Evolutionary conservation across 2,113 vertebrate species (phyloP), one percentile per base, ranked within the genome.

Genomic region (Lophochroa leadbeateri): DNA sequence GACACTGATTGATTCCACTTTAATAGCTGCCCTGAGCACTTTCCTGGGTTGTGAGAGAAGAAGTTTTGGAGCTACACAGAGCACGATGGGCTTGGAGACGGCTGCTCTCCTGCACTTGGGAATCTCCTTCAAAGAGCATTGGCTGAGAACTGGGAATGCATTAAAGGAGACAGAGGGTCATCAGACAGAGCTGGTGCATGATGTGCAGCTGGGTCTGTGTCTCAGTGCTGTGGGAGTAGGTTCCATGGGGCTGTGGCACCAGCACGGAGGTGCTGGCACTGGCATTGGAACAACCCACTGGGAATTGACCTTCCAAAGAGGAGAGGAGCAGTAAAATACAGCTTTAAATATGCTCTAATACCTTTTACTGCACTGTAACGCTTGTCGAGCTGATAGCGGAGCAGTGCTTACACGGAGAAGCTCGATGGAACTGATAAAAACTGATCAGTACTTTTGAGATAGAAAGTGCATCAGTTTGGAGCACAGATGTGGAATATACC

Each of bases 1-100:
- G 90, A 46, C 69, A 67, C 71, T 95, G 96, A 97, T 91, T 93
- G 81, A 97, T 94, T 82, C 78, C 86, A 20, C 24, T 17, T 90
- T 94, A 96, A 94, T 78, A 39, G 6, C 74, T 35, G 58, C 83
- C 64, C 68, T 1, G 47, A 71, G 41, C 64, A 25, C 81, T 92
- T 78, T 25, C 60, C 77, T n/a, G 8, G 23, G 69, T 44, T 7
- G 47, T 3, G 55, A 88, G 78, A 57, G 43, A 47, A 53, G 87
- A 86, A 46, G 58, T 81, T 97, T 69, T 14, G 29, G n/a, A 52
- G 50, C 43, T 71, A 47, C 23, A 29, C 37, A 0, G 18, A 85
- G 67, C 19, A 4, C 11, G 3, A 10, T 1, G 8, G 44, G 58
- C 50, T 63, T 1, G 1, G 77, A 60, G 81, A 11, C 3, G 1